A percentile compares a stretch with the other conserved stretches of the same genome.
These are phyloP conservation scores for Orthosia gracilis DNA, from an alignment of 2,888 invertebrate species.

Conservation along the genomic window DNA sequence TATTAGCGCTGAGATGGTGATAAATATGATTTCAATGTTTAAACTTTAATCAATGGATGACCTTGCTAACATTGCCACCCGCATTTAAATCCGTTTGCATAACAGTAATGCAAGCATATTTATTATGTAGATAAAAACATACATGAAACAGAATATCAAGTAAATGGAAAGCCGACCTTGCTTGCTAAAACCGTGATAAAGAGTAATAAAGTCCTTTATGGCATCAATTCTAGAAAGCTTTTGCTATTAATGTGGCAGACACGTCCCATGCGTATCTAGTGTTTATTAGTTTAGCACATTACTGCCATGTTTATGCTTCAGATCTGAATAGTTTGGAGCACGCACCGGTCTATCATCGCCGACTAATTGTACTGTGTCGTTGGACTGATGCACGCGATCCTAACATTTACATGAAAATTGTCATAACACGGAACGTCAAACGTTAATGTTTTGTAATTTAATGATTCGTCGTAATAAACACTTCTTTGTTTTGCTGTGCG, in stretches of 20 bases:
- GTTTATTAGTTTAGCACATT: slow-evolving; percentile 64
- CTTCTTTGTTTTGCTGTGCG: slow-evolving; percentile 54
- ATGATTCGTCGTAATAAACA: slow-evolving; percentile 60
- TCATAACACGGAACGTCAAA: slow-evolving; percentile 69
- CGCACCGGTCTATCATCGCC: slow-evolving; percentile 74
- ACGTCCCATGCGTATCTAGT: slow-evolving; percentile 50
- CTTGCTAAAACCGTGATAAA: slow-evolving; percentile 21
- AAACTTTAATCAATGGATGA: slow-evolving; percentile 23
- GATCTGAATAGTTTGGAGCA: slow-evolving; percentile 70
- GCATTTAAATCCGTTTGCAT: slow-evolving; percentile 47
- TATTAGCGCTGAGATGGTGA: not conserved
- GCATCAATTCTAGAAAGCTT: slow-evolving; percentile 51
- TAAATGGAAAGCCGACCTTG: slow-evolving; percentile 33
- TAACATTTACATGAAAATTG: slow-evolving; percentile 74
- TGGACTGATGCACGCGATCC: slow-evolving; percentile 72
- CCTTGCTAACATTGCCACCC: slow-evolving; percentile 45
- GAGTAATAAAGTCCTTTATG: slow-evolving; percentile 17
- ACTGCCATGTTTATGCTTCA: slow-evolving; percentile 49
- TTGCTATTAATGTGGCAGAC: slow-evolving; percentile 35
- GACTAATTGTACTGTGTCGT: slow-evolving; percentile 68
- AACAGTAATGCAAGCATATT: slow-evolving; percentile 39
- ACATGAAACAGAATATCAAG: not conserved
- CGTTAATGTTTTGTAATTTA: slow-evolving; percentile 64
- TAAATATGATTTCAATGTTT: not conserved
- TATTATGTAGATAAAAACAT: slow-evolving; percentile 25